These are phyloP conservation scores for Drosophila neutralis DNA, from an alignment of 2,888 invertebrate genomes.

Conservation along the genomic window DNA sequence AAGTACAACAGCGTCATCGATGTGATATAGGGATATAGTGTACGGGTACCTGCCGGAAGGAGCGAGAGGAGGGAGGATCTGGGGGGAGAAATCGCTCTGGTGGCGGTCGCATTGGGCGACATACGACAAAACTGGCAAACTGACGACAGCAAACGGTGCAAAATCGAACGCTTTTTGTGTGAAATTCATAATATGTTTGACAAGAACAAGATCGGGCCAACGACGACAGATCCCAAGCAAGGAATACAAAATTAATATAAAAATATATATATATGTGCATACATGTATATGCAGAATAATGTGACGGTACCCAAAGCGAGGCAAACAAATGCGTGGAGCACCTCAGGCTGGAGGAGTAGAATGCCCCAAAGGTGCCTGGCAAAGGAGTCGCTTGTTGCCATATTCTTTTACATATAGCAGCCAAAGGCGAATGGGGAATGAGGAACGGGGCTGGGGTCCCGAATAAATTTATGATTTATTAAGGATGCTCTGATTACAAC, in stretches of 20 bases:
- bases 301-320: constrained; percentile 39
- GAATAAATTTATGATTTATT: constrained; percentile 84
- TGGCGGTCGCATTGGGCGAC: constrained; percentile 72
- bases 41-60: neutral
- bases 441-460: constrained; percentile 41
- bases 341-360: constrained; percentile 1
- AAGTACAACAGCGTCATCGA: constrained; percentile 34
- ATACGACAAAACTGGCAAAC: constrained; percentile 71
- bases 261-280: constrained; percentile 1
- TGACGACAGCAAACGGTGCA: constrained; percentile 83
- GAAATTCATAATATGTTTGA: constrained; percentile 84
- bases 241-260: neutral
- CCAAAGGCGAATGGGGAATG: neutral
- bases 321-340: constrained; percentile 32
- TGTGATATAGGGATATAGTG: constrained; percentile 8
- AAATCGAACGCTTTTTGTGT: constrained; percentile 84
- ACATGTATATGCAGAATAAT: constrained; percentile 81
- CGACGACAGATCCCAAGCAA: neutral
- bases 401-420: constrained; percentile 64
- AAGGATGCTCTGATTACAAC: constrained; percentile 84
- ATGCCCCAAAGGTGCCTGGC: constrained; percentile 1
- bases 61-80: neutral
- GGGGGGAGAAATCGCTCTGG: constrained; percentile 30
- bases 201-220: constrained; percentile 40
- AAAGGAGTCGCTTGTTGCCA: constrained; percentile 9